Conservation (phyloP, 2,888 invertebrate species). For the Hyppa rectilinea region DNA sequence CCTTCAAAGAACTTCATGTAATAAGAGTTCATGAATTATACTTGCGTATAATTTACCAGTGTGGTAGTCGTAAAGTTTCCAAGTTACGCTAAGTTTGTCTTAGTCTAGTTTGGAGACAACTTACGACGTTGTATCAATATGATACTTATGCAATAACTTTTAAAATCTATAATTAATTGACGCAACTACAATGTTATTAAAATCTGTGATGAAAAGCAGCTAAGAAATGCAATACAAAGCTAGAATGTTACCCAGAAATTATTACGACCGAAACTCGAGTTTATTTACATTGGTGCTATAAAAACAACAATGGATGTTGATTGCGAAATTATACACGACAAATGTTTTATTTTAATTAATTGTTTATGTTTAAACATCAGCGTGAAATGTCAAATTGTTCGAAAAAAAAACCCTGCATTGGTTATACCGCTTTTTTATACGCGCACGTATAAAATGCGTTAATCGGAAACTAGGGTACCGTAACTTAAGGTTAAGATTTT, state of each 20-base stretch:
- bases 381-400: constrained; percentile 45
- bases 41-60: constrained; percentile 49
- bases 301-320: constrained; percentile 38
- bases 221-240: constrained; percentile 51
- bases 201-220: constrained; percentile 63
- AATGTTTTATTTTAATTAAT: constrained; percentile 48
- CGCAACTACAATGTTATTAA: constrained; percentile 57
- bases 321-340: constrained; percentile 52
- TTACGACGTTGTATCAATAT: constrained; percentile 53
- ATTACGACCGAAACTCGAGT: constrained; percentile 31
- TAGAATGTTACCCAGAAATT: constrained; percentile 42
- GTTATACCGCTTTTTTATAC: constrained; percentile 83
- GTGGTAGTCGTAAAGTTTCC: constrained; percentile 67
- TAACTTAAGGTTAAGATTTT: constrained; percentile 74
- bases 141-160: constrained; percentile 31
- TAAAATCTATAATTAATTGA: constrained; percentile 34
- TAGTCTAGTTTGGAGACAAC: constrained; percentile 74
- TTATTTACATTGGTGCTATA: constrained; percentile 69
- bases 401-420: constrained; percentile 79
- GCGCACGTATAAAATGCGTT: constrained; percentile 82
- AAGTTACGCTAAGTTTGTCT: constrained; percentile 76
- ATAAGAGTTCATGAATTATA: constrained; percentile 48
- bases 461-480: constrained; percentile 88
- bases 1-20: constrained; percentile 19
- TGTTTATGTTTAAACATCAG: constrained; percentile 41